A percentile compares a stretch with the other conserved stretches of the same genome.
Evolutionary conservation across 2,797 vertebrate species (phyloP).

Genomic region (Clarias laeviceps): DNA sequence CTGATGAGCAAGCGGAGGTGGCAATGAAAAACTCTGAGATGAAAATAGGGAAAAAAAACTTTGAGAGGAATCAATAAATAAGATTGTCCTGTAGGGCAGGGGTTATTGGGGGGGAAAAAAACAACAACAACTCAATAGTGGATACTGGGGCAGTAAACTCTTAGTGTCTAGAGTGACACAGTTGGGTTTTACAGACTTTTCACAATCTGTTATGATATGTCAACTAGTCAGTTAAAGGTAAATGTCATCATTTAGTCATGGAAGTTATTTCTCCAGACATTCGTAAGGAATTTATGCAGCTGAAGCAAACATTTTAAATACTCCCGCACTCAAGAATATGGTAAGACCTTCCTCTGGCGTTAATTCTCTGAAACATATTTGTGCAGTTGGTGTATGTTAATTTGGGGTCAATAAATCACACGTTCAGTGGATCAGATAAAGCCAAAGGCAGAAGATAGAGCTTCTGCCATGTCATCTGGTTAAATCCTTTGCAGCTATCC

Average conservation of each 20-base stretch:
- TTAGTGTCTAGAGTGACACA: background rate
- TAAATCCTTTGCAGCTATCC: constrained; percentile 38
- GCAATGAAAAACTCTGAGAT: too few species aligned
- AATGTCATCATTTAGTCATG: background rate
- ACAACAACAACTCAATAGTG: too few species aligned
- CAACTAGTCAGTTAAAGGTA: background rate
- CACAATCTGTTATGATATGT: background rate
- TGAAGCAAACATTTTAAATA: background rate
- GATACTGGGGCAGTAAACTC: background rate
- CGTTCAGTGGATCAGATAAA: constrained; percentile 44
- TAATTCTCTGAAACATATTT: constrained; percentile 32
- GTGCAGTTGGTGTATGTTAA: constrained; percentile 29
- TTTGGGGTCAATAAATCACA: constrained; percentile 47
- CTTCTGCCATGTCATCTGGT: constrained; percentile 25
- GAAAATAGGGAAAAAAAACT: too few species aligned
- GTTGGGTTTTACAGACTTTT: background rate
- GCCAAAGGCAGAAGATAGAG: constrained; percentile 6
- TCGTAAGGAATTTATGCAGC: background rate
- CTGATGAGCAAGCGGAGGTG: too few species aligned
- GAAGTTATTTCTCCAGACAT: background rate
- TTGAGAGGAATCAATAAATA: too few species aligned
- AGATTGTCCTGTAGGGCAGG: background rate
- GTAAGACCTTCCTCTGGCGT: background rate
- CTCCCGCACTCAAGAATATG: background rate
- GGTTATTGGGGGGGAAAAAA: too few species aligned